phyloP scores from a whole-genome alignment of 2,113 vertebrate genomes.

The Nycticebus coucang region DNA sequence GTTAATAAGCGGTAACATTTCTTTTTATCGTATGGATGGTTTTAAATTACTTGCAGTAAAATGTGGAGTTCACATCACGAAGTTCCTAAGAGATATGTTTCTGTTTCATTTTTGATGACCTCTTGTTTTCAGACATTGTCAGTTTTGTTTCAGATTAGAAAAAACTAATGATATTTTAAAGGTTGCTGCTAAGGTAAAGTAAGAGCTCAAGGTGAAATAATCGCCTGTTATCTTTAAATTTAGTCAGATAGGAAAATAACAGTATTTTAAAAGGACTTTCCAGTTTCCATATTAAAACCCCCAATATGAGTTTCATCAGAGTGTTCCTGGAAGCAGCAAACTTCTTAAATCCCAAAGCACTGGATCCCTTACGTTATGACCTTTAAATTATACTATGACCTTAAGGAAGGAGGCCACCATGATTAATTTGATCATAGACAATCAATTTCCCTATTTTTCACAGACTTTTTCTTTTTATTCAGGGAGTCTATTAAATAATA shows the following conservation, averaged over 20 bases:
- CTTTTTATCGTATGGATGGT: slow-evolving; percentile 28
- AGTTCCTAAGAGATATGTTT: slow-evolving; percentile 18
- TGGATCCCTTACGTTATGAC: background rate
- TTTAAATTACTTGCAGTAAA: slow-evolving; percentile 13
- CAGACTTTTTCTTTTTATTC: background rate
- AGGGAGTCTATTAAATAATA: background rate
- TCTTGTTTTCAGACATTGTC: background rate
- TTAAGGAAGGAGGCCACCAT: background rate
- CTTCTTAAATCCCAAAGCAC: background rate
- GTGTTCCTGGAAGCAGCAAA: background rate
- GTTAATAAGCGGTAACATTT: slow-evolving; percentile 91
- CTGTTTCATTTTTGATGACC: background rate
- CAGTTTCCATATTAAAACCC: background rate
- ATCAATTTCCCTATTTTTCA: background rate
- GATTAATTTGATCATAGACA: slow-evolving; percentile 20
- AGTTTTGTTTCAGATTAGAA: background rate
- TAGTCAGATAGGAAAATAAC: background rate
- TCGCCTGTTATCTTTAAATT: background rate
- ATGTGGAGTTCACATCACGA: background rate
- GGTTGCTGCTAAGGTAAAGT: background rate
- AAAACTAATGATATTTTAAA: slow-evolving; percentile 38
- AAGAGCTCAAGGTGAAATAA: background rate
- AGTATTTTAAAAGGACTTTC: background rate
- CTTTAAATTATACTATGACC: background rate
- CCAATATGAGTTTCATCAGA: background rate